Base-by-base conservation (phyloP, 1,140 invertebrate genomes). In the Aphis craccivora region DNA sequence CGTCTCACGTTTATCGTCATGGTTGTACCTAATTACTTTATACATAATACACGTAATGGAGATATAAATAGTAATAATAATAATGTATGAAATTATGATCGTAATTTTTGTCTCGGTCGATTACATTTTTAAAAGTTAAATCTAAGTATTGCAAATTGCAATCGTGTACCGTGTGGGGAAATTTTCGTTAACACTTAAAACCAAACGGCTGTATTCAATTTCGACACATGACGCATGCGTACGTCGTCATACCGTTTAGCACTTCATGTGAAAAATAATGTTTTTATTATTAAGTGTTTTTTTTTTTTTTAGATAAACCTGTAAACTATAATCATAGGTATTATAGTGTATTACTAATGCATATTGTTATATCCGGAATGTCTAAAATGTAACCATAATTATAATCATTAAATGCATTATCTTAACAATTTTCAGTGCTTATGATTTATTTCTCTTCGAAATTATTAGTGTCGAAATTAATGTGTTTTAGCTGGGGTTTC, bases 21-120 rank as follows among this genome's bases (percentile, higher is more conserved):
- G 51, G 48, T 55, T 89, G 60, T 76, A n/a, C 40, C 90, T 89
- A 89, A 89, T 55, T 89, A 55, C 51, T 89, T 30, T 30, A 1
- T 86, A 14, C 9, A 84, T 43, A 30, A 40, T 43, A 55, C 55
- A 89, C 5, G 87, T 11, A 53, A 89, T 18, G 14, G 30, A 89
- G 7, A 55, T 55, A 37, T 25, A 40, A 37, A 37, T 83, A 83
- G 7, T 83, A 40, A 35, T 60, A 89, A 53, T 53, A 22, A 35
- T 86, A 2, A 37, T 86, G 4, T 86, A 86, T 86, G 20, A 88
- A 51, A 88, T 53, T 53, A n/a, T 51, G 30, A 35, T 88, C 43
- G 18, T 53, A 37, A 25, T 48, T 48, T 89, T 89, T 89, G 87
- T 37, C n/a, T 89, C 22, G 22, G n/a, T 23, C 35, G 22, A 89